Conservation (phyloP, 2,888 invertebrate species). For the Creontiades dilutus region DNA sequence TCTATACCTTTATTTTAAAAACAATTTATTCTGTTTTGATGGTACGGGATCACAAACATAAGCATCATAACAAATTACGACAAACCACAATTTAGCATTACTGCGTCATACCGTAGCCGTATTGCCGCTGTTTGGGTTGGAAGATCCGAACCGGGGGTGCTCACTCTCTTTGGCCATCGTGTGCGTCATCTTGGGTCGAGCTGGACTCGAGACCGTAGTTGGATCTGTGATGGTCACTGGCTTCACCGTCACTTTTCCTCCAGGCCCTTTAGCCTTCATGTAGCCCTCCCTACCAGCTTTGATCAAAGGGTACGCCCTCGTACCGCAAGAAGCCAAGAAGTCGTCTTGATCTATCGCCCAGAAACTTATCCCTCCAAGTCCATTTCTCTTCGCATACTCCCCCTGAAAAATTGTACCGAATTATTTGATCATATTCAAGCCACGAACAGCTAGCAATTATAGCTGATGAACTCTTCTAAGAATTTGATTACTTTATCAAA, state of each 20-base stretch:
- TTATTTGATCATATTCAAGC: too few relatives aligned
- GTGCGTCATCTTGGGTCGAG: neutral
- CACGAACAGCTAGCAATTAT: too few relatives aligned
- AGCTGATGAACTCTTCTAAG: too few relatives aligned
- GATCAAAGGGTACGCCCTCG: constrained; percentile 69
- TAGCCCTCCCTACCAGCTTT: constrained; percentile 71
- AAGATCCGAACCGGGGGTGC: neutral
- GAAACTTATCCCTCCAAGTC: constrained; percentile 71
- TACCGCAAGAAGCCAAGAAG: constrained; percentile 69
- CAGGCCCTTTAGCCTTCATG: constrained; percentile 35
- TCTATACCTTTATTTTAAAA: neutral
- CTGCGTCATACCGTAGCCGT: neutral
- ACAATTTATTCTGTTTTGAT: neutral
- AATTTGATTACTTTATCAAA: too few relatives aligned
- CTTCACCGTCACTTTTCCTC: neutral
- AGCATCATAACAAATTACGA: neutral
- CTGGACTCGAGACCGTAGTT: neutral
- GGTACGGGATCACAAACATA: neutral
- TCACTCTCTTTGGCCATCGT: neutral
- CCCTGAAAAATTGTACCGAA: constrained; percentile 58
- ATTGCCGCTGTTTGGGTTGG: neutral
- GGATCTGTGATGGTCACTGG: neutral
- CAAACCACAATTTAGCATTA: neutral
- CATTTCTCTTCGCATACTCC: constrained; percentile 62
- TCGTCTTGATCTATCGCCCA: constrained; percentile 73